These are phyloP conservation scores for Hedychridium roseum DNA, from an alignment of 2,888 invertebrate species.

Conservation along the genomic window DNA sequence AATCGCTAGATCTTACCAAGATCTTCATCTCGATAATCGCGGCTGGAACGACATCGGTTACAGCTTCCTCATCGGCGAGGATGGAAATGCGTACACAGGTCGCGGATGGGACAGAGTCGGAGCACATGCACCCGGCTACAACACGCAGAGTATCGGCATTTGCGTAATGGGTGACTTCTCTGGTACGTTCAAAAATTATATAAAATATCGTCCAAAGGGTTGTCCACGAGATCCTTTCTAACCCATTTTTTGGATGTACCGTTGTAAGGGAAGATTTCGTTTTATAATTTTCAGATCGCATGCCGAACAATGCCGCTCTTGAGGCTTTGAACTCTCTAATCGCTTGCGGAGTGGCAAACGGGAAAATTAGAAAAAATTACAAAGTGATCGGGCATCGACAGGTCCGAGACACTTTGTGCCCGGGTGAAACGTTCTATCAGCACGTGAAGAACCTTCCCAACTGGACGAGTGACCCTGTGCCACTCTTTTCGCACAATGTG, in stretches of 20 bases:
- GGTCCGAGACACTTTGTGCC: slow-evolving; percentile 55
- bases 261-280: slow-evolving; percentile 6
- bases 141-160: slow-evolving; percentile 60
- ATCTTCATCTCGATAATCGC: slow-evolving; percentile 56
- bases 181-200: no score
- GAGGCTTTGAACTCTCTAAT: slow-evolving; percentile 51
- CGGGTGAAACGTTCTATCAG: slow-evolving; percentile 57
- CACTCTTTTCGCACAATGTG: slow-evolving; percentile 10
- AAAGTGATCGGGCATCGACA: slow-evolving; percentile 61
- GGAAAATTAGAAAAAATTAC: slow-evolving; percentile 51
- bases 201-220: no score
- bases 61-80: slow-evolving; percentile 66
- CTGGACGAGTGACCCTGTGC: slow-evolving; percentile 46
- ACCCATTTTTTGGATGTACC: no score
- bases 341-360: slow-evolving; percentile 49
- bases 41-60: slow-evolving; percentile 62
- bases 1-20: slow-evolving; percentile 57
- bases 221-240: no score
- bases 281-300: slow-evolving; percentile 48
- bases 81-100: slow-evolving; percentile 64
- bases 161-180: slow-evolving; percentile 60
- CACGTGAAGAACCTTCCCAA: slow-evolving; percentile 53
- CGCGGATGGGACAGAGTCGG: slow-evolving; percentile 64
- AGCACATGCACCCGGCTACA: slow-evolving; percentile 60
- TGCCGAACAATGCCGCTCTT: slow-evolving; percentile 54